Evolutionary conservation across 2,797 vertebrate genomes (phyloP), one percentile per base, ranked within the genome.

Genomic region (Hozukius guyotensis): DNA sequence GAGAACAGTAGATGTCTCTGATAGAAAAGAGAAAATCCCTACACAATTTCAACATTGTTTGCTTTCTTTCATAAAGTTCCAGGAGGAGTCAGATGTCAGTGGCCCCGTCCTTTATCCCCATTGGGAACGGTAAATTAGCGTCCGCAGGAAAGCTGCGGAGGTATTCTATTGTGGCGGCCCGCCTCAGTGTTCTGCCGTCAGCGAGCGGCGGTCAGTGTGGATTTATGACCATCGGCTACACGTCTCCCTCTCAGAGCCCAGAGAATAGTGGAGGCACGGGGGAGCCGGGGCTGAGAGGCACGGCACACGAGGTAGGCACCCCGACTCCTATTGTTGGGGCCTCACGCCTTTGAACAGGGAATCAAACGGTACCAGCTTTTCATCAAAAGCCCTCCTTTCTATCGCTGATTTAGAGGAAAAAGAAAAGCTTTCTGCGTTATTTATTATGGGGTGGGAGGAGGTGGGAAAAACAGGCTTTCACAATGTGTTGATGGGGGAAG

Each of bases 361-460:
- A 96, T 97, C 96, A 97, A 97, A 97, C 94, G 94, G 96, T 96
- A 97, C 96, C 96, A 97, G 96, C 96, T 96, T 96, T 95, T 92
- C 93, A 96, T 97, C 96, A 96, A 97, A 97, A 93, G 95, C 94
- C 88, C 93, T 94, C 95, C 93, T 91, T 89, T 92, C 89, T 84
- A 78, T 77, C 29, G 60, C 83, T 83, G 87, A 92, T 93, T 92
- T 89, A 78, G 82, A 95, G 75, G 85, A 81, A 89, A 92, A 91
- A 94, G 81, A 96, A 96, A 94, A 96, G 97, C 96, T 97, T 96
- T 96, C 96, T 96, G 96, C 88, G 94, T 97, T 97, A 97, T 97
- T 97, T 97, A 97, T 97, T 96, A 96, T 93, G 93, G 29, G 75
- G 77, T 24, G 76, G 77, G 68, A 70, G 86, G 85, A 81, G 85